Evolutionary conservation across 2,797 vertebrate genomes (phyloP).

Genomic region (Syngnathus rostellatus): DNA sequence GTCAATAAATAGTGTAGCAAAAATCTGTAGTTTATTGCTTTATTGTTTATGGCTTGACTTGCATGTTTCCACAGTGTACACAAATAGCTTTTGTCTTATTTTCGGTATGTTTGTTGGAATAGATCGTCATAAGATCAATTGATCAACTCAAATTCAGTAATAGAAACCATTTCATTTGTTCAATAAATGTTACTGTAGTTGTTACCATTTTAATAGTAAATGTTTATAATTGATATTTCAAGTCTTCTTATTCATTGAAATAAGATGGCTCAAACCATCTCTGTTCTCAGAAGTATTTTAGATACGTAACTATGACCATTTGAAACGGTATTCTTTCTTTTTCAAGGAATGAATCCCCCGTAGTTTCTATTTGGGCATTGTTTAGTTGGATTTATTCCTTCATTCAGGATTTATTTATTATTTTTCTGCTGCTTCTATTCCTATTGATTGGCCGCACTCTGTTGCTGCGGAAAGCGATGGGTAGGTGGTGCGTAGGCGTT

Average conservation of each 20-base stretch:
- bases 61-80: not conserved
- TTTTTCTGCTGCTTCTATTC: conserved; percentile 50
- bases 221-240: too few species aligned
- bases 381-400: not conserved
- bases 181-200: too few species aligned
- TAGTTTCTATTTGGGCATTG: not conserved
- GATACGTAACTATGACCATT: not conserved
- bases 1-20: too few species aligned
- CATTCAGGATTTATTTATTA: conserved; percentile 16
- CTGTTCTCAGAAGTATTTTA: not conserved
- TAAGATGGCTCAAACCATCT: not conserved
- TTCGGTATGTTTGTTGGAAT: not conserved
- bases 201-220: too few species aligned
- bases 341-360: not conserved
- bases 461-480: conserved; percentile 49
- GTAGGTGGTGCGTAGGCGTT: conserved; percentile 60
- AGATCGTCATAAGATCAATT: not conserved
- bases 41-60: not conserved
- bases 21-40: too few species aligned
- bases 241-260: not conserved
- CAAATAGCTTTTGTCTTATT: not conserved
- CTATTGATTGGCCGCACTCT: conserved; percentile 54
- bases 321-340: not conserved
- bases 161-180: too few species aligned
- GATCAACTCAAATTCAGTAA: not conserved